Evolutionary conservation across 2,113 vertebrate species (phyloP), one percentile per base, ranked within the genome.

Genomic region (Sinocyclocheilus maitianheensis): DNA sequence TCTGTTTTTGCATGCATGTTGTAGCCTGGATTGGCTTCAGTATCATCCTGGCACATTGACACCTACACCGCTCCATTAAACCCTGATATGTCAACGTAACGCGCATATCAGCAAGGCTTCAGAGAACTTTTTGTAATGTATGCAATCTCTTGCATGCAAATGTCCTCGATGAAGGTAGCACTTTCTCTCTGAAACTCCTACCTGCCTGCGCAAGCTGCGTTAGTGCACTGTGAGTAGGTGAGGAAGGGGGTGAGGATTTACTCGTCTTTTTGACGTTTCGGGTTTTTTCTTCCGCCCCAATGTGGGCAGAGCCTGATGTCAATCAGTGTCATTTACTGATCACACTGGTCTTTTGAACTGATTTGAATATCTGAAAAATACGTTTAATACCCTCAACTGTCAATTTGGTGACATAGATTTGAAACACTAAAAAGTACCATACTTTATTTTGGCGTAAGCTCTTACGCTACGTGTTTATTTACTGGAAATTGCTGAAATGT

Each of bases 141-240:
- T 84, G 81, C 53, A 60, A 72, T 58, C 65, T 83, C 46, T 53
- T 16, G 14, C 81, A 71, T 80, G 63, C 77, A 72, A 71, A 67
- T 69, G 65, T 77, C 40, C 37, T 30, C 43, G 46, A 16, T 34
- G 77, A 80, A 63, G 34, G 77, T 34, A 71, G 34, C 48, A 40
- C 69, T 84, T 74, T 75, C 82, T 58, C 82, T 75, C 67, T 84
- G 82, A 82, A 71, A 82, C 81, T 82, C 81, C 81, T 82, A 82
- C 81, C 81, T 58, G 51, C 26, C 82, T 60, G 34, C 5, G 26
- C 65, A 37, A 65, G 65, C 81, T 67, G 81, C 30, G 24, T 71
- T 83, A 62, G 55, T 1, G 0, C 20, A 1, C 14, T 20, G 40
- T 24, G 78, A 62, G 84, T 58, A 71, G 69, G 84, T 53, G 63